A percentile compares a stretch with the other conserved stretches of the same genome.
Evolutionary conservation across 2,888 invertebrate genomes (phyloP).

Genomic region (Cyaniris semiargus): DNA sequence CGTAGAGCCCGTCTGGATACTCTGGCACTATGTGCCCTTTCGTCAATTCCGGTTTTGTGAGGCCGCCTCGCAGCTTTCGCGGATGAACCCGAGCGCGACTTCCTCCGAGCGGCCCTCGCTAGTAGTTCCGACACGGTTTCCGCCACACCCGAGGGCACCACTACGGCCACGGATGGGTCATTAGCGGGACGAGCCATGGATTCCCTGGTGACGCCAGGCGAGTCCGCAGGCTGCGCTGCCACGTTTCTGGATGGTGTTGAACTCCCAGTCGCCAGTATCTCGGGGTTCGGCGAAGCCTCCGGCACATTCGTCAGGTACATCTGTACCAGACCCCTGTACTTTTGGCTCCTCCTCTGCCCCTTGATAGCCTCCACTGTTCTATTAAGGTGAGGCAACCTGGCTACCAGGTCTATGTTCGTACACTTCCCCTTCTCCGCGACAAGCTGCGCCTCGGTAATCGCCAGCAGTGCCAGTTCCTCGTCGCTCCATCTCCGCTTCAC

Average conservation of each 20-base stretch:
- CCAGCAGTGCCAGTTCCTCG: too few species aligned
- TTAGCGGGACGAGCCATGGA: too few species aligned
- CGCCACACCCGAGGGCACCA: background rate
- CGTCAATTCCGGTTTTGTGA: constrained; percentile 22
- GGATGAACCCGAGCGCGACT: constrained; percentile 7
- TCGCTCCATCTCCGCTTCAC: too few species aligned
- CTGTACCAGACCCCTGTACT: constrained; percentile 29
- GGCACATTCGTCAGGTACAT: constrained; percentile 8
- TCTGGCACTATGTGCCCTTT: constrained; percentile 8
- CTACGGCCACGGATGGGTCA: too few species aligned
- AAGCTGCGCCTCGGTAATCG: too few species aligned
- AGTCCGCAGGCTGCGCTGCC: background rate
- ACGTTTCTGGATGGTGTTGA: background rate
- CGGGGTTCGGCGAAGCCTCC: background rate
- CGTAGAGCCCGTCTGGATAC: constrained; percentile 18
- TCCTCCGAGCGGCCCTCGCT: constrained; percentile 15
- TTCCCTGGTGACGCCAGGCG: background rate
- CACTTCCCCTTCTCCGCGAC: too few species aligned
- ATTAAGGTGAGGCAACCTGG: too few species aligned
- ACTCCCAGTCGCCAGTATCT: background rate
- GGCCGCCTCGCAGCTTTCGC: constrained; percentile 25
- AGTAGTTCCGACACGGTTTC: background rate
- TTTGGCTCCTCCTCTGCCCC: constrained; percentile 9
- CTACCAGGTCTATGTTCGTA: too few species aligned
- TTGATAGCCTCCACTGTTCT: too few species aligned